Evolutionary conservation across 2,797 vertebrate genomes (phyloP).

Genomic region (Sparidentex hasta): DNA sequence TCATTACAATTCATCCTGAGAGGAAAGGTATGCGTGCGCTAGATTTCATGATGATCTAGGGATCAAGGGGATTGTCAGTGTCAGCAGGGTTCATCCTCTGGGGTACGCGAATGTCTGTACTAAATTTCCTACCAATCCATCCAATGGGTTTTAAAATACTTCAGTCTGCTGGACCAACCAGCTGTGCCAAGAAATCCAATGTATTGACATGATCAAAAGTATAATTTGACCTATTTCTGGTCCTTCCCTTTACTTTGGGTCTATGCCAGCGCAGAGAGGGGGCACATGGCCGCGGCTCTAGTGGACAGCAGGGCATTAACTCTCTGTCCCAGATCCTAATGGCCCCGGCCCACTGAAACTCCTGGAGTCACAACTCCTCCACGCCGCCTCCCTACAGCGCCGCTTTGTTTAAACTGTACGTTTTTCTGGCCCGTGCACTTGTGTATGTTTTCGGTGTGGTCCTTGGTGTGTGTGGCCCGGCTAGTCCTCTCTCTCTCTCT

Average conservation of each 20-base stretch:
- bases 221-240: conserved; percentile 26
- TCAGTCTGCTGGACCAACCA: neutral
- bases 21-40: too few species aligned
- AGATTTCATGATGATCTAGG: neutral
- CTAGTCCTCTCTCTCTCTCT: conserved; percentile 35
- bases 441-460: conserved; percentile 58
- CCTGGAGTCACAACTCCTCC: conserved; percentile 50
- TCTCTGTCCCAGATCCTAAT: conserved; percentile 65
- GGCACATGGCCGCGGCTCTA: conserved; percentile 34
- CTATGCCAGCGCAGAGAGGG: conserved; percentile 41
- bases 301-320: conserved; percentile 72
- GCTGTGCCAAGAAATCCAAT: conserved; percentile 16
- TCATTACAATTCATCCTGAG: neutral
- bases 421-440: conserved; percentile 59
- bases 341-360: conserved; percentile 58
- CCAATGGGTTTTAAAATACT: neutral
- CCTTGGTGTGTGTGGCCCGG: conserved; percentile 55
- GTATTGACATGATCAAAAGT: conserved; percentile 10
- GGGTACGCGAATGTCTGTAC: neutral
- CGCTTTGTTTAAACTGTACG: conserved; percentile 61
- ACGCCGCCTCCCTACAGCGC: conserved; percentile 46
- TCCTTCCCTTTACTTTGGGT: conserved; percentile 25
- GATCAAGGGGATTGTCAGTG: neutral
- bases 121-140: neutral
- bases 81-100: neutral